phyloP scores from a whole-genome alignment of 2,113 vertebrate species.

The Prionailurus bengalensis region DNA sequence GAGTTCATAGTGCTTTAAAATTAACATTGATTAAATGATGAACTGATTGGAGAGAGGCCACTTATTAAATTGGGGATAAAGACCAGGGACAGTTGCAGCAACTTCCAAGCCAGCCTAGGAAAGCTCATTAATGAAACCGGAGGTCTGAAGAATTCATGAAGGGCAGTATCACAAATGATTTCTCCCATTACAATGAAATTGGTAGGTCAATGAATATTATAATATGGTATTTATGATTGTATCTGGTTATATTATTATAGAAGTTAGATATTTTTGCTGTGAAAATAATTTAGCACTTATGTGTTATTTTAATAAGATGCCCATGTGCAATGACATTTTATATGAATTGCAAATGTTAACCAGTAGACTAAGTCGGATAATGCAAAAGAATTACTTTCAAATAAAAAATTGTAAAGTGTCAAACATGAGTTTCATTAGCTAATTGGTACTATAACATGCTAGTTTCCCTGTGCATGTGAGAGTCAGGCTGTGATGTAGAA shows the following conservation, averaged over 20 bases:
- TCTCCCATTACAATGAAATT: conserved; percentile 79
- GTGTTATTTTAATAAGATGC: conserved; percentile 81
- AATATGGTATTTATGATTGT: conserved; percentile 61
- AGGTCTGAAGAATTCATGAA: conserved; percentile 80
- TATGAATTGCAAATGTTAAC: conserved; percentile 77
- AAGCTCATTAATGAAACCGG: conserved; percentile 82
- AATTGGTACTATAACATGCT: not conserved
- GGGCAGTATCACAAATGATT: conserved; percentile 78
- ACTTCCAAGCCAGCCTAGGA: conserved; percentile 74
- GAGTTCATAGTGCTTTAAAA: conserved; percentile 83
- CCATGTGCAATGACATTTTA: conserved; percentile 66
- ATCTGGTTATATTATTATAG: conserved; percentile 65
- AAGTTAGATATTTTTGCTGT: conserved; percentile 69
- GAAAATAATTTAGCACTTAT: conserved; percentile 81
- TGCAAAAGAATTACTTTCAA: conserved; percentile 57
- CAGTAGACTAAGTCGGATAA: conserved; percentile 41
- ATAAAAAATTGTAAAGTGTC: not conserved
- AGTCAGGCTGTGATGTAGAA: conserved; percentile 1
- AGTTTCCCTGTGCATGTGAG: not conserved
- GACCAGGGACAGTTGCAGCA: not conserved
- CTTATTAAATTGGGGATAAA: conserved; percentile 78
- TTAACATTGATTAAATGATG: conserved; percentile 86
- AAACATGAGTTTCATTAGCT: conserved; percentile 24
- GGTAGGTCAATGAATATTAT: conserved; percentile 82
- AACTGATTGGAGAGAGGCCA: conserved; percentile 78